Evolutionary conservation across 2,113 vertebrate genomes (phyloP), one percentile per base, ranked within the genome.

Genomic region (Corvus cornix): DNA sequence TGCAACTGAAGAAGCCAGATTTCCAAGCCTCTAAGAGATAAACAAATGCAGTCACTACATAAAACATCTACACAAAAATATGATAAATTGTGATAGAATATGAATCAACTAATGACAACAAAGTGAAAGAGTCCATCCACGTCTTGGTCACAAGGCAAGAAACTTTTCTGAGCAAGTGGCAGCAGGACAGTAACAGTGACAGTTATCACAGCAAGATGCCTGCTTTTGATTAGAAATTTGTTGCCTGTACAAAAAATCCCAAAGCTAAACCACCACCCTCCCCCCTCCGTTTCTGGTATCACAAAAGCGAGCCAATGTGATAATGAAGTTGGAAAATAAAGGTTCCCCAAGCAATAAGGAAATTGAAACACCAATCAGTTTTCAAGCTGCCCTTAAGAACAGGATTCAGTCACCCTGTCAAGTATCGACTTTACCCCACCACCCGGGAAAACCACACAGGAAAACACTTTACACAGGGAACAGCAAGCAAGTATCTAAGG

Each of bases 171-270:
- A 77, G 37, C 20, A 35, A 16, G 2, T 39, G 11, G 28, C 59
- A 82, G 43, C 35, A 67, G 35, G 18, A n/a, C 7, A 46, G 9
- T 26, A 33, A 56, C 30, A 24, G 13, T 1, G 13, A 60, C 14
- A 81, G 9, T 8, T 16, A 59, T 2, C 11, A 30, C 0, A 0
- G 10, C 2, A 23, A 81, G 28, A 53, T 0, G 0, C 5, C 3
- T 46, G 4, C 2, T 67, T 84, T 43, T 13, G 17, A 75, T 55
- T 26, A 75, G 13, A 70, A 62, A 70, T 10, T 15, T n/a, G 11
- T 4, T 51, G 28, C 9, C 28, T 41, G 6, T 13, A 51, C 8
- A 44, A 56, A 52, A 69, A 82, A 37, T 11, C 5, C 10, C 21
- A 1, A 68, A 56, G 20, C 2, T 22, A 74, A 74, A 74, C 4